Evolutionary conservation across 2,888 invertebrate genomes (phyloP).

Genomic region (Lasioglossum oenotherae): DNA sequence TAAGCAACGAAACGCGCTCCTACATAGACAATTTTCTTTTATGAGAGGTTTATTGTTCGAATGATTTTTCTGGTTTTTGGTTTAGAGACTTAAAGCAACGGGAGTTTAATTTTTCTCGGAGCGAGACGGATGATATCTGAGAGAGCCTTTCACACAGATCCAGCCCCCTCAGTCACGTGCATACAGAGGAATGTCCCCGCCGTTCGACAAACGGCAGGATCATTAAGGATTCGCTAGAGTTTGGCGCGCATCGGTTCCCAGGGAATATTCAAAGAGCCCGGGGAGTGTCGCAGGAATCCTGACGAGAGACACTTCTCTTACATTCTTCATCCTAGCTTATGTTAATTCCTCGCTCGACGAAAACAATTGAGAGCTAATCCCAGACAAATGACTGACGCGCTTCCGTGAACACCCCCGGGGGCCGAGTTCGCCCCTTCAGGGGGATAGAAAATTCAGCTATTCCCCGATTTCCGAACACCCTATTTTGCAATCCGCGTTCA

Average conservation of each 20-base stretch:
- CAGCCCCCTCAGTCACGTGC: constrained; percentile 30
- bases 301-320: constrained; percentile 75
- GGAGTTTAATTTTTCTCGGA: neutral
- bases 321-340: constrained; percentile 84
- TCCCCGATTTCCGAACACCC: constrained; percentile 56
- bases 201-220: constrained; percentile 64
- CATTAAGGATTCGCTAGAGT: constrained; percentile 74
- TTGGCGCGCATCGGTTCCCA: constrained; percentile 64
- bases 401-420: constrained; percentile 46
- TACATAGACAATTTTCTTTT: neutral
- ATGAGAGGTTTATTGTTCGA: neutral
- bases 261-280: constrained; percentile 77
- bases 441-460: constrained; percentile 60
- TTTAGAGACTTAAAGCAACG: no score
- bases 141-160: neutral
- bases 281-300: constrained; percentile 65
- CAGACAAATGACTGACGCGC: constrained; percentile 83
- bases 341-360: constrained; percentile 82
- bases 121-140: neutral
- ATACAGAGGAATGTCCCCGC: constrained; percentile 56
- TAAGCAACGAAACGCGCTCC: neutral
- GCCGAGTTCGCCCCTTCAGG: constrained; percentile 20
- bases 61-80: neutral
- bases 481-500: neutral
- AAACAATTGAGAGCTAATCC: constrained; percentile 84